Conservation (phyloP, 2,797 vertebrate species). For the Buceros bicornis region DNA sequence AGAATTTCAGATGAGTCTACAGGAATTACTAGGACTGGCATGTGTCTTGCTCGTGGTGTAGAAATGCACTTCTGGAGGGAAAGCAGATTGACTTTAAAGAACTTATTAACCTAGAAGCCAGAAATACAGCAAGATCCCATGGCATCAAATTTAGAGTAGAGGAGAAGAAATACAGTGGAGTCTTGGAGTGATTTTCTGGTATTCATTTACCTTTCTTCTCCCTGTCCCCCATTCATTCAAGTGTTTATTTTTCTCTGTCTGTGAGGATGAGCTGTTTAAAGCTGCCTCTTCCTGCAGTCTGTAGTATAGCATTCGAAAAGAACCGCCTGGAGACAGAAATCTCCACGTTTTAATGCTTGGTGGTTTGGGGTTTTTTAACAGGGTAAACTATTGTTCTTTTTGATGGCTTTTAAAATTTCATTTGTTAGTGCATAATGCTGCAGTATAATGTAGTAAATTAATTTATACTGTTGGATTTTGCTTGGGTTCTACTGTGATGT, state of each 20-base stretch:
- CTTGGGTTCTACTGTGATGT: background rate
- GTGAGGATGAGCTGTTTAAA: background rate
- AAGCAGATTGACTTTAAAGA: background rate
- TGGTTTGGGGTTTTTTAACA: background rate
- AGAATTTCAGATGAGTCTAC: background rate
- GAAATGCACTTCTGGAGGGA: background rate
- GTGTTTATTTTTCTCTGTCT: background rate
- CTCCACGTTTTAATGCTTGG: background rate
- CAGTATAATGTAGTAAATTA: constrained; percentile 34
- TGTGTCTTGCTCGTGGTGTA: background rate
- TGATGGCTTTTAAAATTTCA: constrained; percentile 49
- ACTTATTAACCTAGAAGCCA: background rate
- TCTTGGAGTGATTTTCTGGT: background rate
- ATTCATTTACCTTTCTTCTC: background rate
- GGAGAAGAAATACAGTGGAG: background rate
- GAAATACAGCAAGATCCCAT: background rate
- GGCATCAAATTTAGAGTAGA: background rate
- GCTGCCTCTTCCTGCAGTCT: background rate
- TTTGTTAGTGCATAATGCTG: constrained; percentile 46
- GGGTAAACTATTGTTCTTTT: background rate
- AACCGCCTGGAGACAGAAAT: background rate
- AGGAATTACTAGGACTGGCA: background rate
- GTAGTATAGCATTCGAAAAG: background rate
- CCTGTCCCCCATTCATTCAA: background rate
- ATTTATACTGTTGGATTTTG: constrained; percentile 43